These are phyloP conservation scores for Akabosia matsudoensis DNA, from an alignment of 1,140 invertebrate species.

Conservation along the genomic window DNA sequence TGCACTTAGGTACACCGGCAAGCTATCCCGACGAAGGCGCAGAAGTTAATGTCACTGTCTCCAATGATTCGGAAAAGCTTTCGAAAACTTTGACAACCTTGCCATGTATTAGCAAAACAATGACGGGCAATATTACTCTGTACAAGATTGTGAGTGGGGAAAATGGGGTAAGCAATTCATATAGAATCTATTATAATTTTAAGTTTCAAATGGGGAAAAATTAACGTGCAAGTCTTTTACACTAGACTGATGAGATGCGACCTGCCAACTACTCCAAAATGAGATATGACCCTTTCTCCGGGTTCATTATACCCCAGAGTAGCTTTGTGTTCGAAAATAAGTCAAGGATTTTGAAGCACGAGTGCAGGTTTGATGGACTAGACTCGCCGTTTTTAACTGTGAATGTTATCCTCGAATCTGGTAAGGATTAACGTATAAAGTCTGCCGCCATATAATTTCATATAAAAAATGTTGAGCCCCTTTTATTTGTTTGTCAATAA, in stretches of 20 bases:
- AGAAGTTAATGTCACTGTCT: constrained; percentile 23
- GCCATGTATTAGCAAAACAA: constrained; percentile 26
- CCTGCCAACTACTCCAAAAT: background rate
- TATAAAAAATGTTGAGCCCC: background rate
- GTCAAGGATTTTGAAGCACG: constrained; percentile 5
- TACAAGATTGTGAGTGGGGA: background rate
- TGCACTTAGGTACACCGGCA: background rate
- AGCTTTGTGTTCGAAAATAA: background rate
- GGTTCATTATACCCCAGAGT: background rate
- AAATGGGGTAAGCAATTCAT: background rate
- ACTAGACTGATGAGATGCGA: background rate
- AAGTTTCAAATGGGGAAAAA: background rate
- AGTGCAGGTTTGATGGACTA: background rate
- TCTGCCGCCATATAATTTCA: too few relatives aligned
- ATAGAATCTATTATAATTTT: background rate
- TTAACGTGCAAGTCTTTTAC: background rate
- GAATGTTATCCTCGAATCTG: background rate
- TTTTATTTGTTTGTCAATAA: background rate
- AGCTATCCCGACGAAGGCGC: constrained; percentile 8
- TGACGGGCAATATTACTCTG: background rate
- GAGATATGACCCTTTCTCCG: background rate
- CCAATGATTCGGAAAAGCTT: background rate
- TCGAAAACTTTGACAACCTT: background rate
- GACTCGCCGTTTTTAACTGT: background rate
- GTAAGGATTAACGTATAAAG: background rate